Evolutionary conservation across 2,888 invertebrate species (phyloP), one percentile per base, ranked within the genome.

Genomic region (Parapristionchus giblindavisi): DNA sequence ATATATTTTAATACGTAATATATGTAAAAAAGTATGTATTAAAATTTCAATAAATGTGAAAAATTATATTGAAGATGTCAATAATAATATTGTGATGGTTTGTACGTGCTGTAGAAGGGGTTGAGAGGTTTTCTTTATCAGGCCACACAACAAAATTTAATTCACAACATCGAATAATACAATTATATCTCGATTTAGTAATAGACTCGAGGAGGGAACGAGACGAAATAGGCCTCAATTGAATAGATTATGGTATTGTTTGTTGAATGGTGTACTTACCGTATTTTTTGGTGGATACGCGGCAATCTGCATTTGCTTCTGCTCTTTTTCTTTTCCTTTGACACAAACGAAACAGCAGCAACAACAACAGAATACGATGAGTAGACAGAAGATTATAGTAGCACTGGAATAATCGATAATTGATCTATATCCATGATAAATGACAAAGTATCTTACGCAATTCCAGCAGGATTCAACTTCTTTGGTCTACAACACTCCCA

Each of bases 401-500:
- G 38, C 32, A 1, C 65, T 65, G 48, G 3, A 24, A 48, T 43
- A 38, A 21, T 3, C 11, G 36, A 61, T 24, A 21, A n/a, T 24
- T 34, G 38, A 24, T 14, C n/a, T 24, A 5, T n/a, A 36, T 21
- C 21, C n/a, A n/a, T 36, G 38, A 24, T 24, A 6, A 8, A n/a
- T 54, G 54, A 14, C 6, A 24, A 24, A 68, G 17, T 8, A n/a
- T 14, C 21, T 29, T 17, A 65, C 63, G 43, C 48, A 17, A 65
- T 65, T 2, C 43, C 63, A 6, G 63, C 63, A 29, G 36, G 29
- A 65, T 36, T 65, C 27, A 27, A 43, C 29, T 65, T 65, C 63
- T 65, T 65, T 29, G 40, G 43, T 43, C 48, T 65, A 52, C 68
- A 68, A 52, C 68, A 68, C 27, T 68, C 68, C 68, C 68, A 68